A percentile compares a stretch with the other conserved stretches of the same genome.
Conservation (phyloP, 2,113 vertebrate species). For the Ophiodon elongatus region DNA sequence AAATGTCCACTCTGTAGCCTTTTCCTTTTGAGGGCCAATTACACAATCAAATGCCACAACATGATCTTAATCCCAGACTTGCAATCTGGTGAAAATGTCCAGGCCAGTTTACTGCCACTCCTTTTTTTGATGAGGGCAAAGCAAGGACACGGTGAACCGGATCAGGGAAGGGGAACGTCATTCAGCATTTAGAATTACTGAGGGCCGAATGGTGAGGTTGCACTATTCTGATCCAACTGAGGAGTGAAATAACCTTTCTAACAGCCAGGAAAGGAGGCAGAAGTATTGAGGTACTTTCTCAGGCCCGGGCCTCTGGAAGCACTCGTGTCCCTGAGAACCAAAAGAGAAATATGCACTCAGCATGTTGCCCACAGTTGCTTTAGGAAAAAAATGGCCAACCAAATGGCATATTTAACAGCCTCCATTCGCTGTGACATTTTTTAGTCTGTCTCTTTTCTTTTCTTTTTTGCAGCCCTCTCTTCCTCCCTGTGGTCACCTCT, state of each 20-base stretch:
- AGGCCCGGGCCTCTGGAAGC: slow-evolving; percentile 8
- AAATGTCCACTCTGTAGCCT: slow-evolving; percentile 25
- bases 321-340: slow-evolving; percentile 16
- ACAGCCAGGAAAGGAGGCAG: slow-evolving; percentile 13
- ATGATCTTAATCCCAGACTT: slow-evolving; percentile 21
- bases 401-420: slow-evolving; percentile 70
- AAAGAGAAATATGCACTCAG: slow-evolving; percentile 53
- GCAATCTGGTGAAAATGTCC: neutral
- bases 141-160: neutral
- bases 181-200: neutral
- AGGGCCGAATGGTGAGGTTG: neutral
- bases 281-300: slow-evolving; percentile 31
- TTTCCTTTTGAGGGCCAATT: slow-evolving; percentile 27
- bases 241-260: slow-evolving; percentile 7
- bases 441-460: slow-evolving; percentile 14
- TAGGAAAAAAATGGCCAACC: slow-evolving; percentile 21
- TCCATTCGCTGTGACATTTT: slow-evolving; percentile 66
- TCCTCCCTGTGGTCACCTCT: slow-evolving; percentile 58
- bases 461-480: neutral
- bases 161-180: slow-evolving; percentile 19
- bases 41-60: slow-evolving; percentile 35
- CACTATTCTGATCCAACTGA: neutral
- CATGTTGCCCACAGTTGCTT: slow-evolving; percentile 40
- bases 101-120: slow-evolving; percentile 5
- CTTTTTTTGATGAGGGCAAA: neutral